phyloP scores from a whole-genome alignment of 2,113 vertebrate genomes.

The Propithecus coquereli region DNA sequence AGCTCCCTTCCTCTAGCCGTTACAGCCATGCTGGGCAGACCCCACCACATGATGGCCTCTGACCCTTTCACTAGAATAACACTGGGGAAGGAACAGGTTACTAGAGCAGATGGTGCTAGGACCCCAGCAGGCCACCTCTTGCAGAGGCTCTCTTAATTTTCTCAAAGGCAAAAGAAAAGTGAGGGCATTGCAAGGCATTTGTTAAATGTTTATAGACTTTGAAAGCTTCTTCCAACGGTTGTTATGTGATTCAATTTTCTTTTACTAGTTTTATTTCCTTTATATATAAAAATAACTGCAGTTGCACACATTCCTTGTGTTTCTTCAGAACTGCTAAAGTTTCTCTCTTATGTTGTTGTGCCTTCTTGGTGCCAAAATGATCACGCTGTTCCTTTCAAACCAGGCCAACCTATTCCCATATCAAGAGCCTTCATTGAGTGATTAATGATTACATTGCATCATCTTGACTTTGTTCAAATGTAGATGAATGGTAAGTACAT shows the following conservation, averaged over 20 bases:
- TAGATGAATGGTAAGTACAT: background rate
- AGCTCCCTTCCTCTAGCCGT: background rate
- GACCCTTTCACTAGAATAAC: background rate
- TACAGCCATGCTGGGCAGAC: background rate
- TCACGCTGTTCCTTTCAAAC: slow-evolving; percentile 7
- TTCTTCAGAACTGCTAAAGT: background rate
- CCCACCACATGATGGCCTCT: background rate
- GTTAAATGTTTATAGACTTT: background rate
- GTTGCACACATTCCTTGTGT: background rate
- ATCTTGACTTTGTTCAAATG: slow-evolving; percentile 32
- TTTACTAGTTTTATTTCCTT: background rate
- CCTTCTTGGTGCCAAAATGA: slow-evolving; percentile 35
- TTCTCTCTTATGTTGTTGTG: background rate
- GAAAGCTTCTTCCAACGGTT: background rate
- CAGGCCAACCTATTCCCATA: background rate
- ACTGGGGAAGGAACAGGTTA: background rate
- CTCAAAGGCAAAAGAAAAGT: background rate
- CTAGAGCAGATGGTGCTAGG: background rate
- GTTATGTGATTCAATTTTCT: background rate
- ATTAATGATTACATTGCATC: slow-evolving; percentile 24
- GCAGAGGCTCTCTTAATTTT: background rate
- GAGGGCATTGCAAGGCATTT: background rate
- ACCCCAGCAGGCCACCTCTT: background rate
- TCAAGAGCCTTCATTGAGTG: background rate
- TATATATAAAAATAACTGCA: background rate